Conservation (phyloP, 2,797 vertebrate genomes). For the Thamnophis elegans region DNA sequence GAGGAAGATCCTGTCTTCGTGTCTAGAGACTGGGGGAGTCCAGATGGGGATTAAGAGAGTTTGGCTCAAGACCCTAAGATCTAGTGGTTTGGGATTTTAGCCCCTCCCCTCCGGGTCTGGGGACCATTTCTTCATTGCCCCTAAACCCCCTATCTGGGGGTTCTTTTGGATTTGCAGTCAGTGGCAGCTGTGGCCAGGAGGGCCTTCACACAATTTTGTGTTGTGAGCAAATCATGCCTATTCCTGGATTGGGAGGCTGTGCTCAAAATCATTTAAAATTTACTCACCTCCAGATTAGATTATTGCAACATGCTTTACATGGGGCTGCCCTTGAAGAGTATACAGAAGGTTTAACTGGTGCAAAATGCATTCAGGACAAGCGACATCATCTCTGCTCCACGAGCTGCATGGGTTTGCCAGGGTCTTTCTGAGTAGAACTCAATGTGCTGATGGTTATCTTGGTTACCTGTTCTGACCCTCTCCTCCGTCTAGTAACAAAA, state of each 20-base stretch:
- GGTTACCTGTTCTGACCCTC: no score
- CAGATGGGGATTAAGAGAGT: background rate
- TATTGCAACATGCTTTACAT: background rate
- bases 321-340: background rate
- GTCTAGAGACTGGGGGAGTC: background rate
- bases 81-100: background rate
- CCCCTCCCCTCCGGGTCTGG: background rate
- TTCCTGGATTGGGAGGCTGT: background rate
- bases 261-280: background rate
- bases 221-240: background rate
- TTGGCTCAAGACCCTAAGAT: background rate
- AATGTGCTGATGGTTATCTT: background rate
- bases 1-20: background rate
- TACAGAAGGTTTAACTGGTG: background rate
- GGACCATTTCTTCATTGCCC: background rate
- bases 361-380: background rate
- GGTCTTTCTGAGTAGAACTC: background rate
- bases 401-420: background rate
- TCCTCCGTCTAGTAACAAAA: no score
- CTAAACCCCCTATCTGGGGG: background rate
- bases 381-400: background rate
- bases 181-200: background rate
- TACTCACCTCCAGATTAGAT: background rate
- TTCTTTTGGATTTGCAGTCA: background rate
- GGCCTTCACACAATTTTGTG: background rate